These are phyloP conservation scores for Epirrita christyi DNA, from an alignment of 2,888 invertebrate genomes.

Conservation along the genomic window DNA sequence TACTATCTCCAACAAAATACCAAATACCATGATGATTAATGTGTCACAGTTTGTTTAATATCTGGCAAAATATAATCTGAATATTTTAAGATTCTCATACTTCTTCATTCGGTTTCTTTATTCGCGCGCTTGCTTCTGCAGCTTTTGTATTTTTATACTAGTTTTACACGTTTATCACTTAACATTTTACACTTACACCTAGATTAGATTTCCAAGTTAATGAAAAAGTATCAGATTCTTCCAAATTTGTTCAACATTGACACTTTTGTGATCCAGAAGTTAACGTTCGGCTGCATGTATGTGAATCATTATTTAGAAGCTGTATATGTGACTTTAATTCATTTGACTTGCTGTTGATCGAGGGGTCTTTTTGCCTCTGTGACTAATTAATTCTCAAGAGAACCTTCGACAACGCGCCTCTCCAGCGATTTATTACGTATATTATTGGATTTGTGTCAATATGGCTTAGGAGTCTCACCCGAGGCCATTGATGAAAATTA, in stretches of 20 bases:
- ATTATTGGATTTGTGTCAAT: constrained; percentile 44
- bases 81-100: background rate
- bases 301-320: constrained; percentile 43
- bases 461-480: constrained; percentile 24
- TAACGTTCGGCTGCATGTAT: constrained; percentile 58
- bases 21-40: constrained; percentile 35
- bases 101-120: background rate
- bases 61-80: constrained; percentile 9
- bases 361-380: constrained; percentile 62
- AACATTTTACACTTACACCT: constrained; percentile 15
- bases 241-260: constrained; percentile 20
- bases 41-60: constrained; percentile 32
- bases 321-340: constrained; percentile 69
- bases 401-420: constrained; percentile 71
- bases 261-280: constrained; percentile 57
- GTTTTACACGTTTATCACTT: constrained; percentile 12
- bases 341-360: constrained; percentile 82
- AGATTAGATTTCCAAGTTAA: constrained; percentile 10
- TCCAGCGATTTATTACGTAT: constrained; percentile 40
- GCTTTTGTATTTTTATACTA: constrained; percentile 44
- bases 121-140: constrained; percentile 15
- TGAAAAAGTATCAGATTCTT: constrained; percentile 23
- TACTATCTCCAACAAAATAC: constrained; percentile 37
- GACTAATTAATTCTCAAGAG: constrained; percentile 58
- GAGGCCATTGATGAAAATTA: constrained; percentile 38